A percentile compares a stretch with the other conserved stretches of the same genome.
Conservation (phyloP, 2,888 invertebrate genomes). For the Harpagoxenus sublaevis region DNA sequence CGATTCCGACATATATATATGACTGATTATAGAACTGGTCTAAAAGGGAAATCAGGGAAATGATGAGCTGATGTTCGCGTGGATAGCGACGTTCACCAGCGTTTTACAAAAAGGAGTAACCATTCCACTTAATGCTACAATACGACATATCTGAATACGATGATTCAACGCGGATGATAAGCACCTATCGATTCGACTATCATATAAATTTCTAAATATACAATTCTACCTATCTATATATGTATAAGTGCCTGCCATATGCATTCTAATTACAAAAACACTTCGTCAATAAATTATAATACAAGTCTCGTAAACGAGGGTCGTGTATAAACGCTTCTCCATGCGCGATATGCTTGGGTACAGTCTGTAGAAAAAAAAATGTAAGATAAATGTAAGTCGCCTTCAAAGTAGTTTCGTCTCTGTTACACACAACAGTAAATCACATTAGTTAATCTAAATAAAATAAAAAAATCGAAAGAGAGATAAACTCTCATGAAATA, state of each 20-base stretch:
- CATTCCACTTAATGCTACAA: conserved; percentile 52
- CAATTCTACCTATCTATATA: conserved; percentile 53
- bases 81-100: conserved; percentile 30
- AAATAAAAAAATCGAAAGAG: conserved; percentile 16
- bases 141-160: conserved; percentile 60
- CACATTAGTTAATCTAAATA: background rate
- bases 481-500: background rate
- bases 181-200: conserved; percentile 73
- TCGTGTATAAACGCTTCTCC: conserved; percentile 50
- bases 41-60: conserved; percentile 49
- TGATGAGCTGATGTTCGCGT: conserved; percentile 23
- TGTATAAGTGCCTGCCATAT: conserved; percentile 62
- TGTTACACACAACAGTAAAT: conserved; percentile 19
- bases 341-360: conserved; percentile 64
- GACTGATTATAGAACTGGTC: too few relatives aligned
- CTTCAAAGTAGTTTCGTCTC: background rate
- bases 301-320: conserved; percentile 67
- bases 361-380: conserved; percentile 68
- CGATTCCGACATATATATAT: too few relatives aligned
- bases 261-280: conserved; percentile 75
- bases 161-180: conserved; percentile 66
- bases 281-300: conserved; percentile 74
- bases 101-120: conserved; percentile 40
- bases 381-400: conserved; percentile 56
- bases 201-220: conserved; percentile 74